Evolutionary conservation across 1,140 invertebrate species (phyloP).

Genomic region (Orius insidiosus): DNA sequence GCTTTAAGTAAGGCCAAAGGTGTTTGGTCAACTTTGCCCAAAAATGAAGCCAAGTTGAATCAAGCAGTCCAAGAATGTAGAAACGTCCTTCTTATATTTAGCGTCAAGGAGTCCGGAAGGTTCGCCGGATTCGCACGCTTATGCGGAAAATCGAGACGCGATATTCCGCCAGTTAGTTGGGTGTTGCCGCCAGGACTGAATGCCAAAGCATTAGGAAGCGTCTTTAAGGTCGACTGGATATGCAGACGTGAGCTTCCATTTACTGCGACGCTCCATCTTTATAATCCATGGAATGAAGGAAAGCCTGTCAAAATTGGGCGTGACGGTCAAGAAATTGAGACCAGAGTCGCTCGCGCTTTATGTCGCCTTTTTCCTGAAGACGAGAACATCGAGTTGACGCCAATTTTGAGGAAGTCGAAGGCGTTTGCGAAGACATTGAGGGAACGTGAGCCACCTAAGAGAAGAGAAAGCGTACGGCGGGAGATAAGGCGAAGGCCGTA

Average conservation of each 20-base stretch:
- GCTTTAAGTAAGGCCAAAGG: constrained; percentile 85
- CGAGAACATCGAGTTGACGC: constrained; percentile 78
- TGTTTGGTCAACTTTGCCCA: constrained; percentile 93
- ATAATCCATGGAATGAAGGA: constrained; percentile 96
- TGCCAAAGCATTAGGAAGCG: constrained; percentile 80
- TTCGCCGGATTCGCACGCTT: constrained; percentile 83
- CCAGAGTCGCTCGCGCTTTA: constrained; percentile 81
- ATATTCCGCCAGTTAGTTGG: constrained; percentile 81
- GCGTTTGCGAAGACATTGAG: constrained; percentile 44
- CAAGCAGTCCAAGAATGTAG: constrained; percentile 79
- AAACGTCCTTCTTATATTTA: constrained; percentile 92
- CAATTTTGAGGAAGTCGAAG: constrained; percentile 75
- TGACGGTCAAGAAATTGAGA: constrained; percentile 96
- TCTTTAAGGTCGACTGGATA: constrained; percentile 94
- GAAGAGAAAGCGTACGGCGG: constrained; percentile 19
- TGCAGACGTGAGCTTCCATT: constrained; percentile 88
- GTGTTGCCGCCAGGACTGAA: constrained; percentile 87
- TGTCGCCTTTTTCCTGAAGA: constrained; percentile 89
- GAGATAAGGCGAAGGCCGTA: constrained; percentile 26
- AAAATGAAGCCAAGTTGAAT: constrained; percentile 92
- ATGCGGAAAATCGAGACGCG: constrained; percentile 68
- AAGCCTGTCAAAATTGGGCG: constrained; percentile 97
- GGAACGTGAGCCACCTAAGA: constrained; percentile 25
- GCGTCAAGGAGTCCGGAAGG: constrained; percentile 93
- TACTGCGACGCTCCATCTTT: constrained; percentile 76